A percentile compares a stretch with the other conserved stretches of the same genome.
phyloP scores from a whole-genome alignment of 1,140 invertebrate species.

The Musca domestica region DNA sequence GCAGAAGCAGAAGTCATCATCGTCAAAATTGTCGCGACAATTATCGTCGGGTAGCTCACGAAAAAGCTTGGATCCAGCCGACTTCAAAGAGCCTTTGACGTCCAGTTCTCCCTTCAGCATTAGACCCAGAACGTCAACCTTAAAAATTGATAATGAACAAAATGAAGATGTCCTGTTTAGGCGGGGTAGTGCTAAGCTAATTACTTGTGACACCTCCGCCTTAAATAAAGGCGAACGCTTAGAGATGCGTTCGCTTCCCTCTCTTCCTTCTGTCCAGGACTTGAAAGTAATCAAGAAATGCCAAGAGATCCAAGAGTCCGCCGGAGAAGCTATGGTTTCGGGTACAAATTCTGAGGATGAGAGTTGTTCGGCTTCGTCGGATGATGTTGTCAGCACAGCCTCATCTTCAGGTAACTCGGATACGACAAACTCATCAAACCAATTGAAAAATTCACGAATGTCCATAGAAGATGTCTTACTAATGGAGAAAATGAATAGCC shows the following conservation, averaged over 20 bases:
- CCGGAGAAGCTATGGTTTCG: slow-evolving; percentile 64
- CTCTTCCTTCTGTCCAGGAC: slow-evolving; percentile 36
- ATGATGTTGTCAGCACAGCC: slow-evolving; percentile 43
- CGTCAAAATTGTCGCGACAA: slow-evolving; percentile 22
- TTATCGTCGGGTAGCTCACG: slow-evolving; percentile 22
- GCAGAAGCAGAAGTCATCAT: slow-evolving; percentile 2
- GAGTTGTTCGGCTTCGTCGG: slow-evolving; percentile 54
- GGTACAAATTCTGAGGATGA: slow-evolving; percentile 61
- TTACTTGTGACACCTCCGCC: slow-evolving; percentile 37
- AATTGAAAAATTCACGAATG: slow-evolving; percentile 37
- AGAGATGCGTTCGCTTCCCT: slow-evolving; percentile 27
- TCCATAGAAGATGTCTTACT: slow-evolving; percentile 49
- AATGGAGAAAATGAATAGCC: slow-evolving; percentile 37
- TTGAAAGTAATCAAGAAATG: slow-evolving; percentile 44
- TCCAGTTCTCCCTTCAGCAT: slow-evolving; percentile 43
- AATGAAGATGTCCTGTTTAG: slow-evolving; percentile 8
- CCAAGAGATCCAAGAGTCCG: slow-evolving; percentile 62
- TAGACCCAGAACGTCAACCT: slow-evolving; percentile 39
- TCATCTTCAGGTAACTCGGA: slow-evolving; percentile 31
- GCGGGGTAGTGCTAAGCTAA: slow-evolving; percentile 28
- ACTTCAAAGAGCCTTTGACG: slow-evolving; percentile 31
- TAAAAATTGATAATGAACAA: slow-evolving; percentile 25
- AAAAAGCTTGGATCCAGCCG: slow-evolving; percentile 15
- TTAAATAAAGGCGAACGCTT: slow-evolving; percentile 30
- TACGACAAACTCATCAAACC: slow-evolving; percentile 30